Evolutionary conservation across 2,797 vertebrate species (phyloP).

Genomic region (Furcifer pardalis): DNA sequence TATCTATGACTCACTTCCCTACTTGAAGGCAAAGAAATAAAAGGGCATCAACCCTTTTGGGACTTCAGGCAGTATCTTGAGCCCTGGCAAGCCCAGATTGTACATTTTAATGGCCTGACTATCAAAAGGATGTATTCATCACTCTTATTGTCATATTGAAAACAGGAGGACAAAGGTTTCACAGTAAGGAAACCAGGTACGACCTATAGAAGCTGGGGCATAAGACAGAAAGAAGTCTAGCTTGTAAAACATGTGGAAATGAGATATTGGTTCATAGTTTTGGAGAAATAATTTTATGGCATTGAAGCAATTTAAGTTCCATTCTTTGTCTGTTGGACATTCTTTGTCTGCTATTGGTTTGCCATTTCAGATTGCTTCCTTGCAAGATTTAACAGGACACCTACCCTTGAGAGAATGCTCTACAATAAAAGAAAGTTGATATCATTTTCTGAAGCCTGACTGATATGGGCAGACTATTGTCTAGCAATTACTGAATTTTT

Average conservation of each 20-base stretch:
- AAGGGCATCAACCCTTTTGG: no score
- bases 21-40: no score
- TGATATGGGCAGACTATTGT: not conserved
- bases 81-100: no score
- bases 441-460: not conserved
- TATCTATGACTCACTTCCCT: no score
- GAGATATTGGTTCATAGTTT: not conserved
- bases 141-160: not conserved
- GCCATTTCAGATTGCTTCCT: slow-evolving; percentile 22
- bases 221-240: not conserved
- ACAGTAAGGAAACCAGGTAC: not conserved
- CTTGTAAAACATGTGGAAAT: slow-evolving; percentile 14
- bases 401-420: not conserved
- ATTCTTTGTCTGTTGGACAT: slow-evolving; percentile 13
- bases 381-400: slow-evolving; percentile 21
- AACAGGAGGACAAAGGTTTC: not conserved
- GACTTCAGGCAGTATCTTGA: no score
- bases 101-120: not conserved
- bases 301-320: slow-evolving; percentile 14
- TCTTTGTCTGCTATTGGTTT: slow-evolving; percentile 10
- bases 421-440: slow-evolving; percentile 3
- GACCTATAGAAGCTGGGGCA: not conserved
- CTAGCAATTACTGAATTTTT: not conserved
- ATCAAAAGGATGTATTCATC: not conserved
- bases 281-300: not conserved